These are phyloP conservation scores for Anthophora plumipes DNA, from an alignment of 2,888 invertebrate genomes.

Conservation along the genomic window DNA sequence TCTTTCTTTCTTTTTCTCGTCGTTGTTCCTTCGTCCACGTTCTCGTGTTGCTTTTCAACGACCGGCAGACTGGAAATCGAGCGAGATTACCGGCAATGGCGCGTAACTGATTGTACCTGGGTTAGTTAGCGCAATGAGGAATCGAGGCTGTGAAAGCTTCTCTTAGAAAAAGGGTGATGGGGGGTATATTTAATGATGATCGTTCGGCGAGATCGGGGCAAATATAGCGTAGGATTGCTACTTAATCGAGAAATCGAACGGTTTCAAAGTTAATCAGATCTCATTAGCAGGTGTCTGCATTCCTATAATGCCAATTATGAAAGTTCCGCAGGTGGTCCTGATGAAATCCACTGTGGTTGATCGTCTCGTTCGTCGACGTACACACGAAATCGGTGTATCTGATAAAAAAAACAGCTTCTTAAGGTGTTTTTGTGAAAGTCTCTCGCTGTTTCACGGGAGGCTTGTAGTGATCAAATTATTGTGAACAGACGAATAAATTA, in stretches of 20 bases:
- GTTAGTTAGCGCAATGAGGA: slow-evolving; percentile 22
- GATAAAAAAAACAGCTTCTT: neutral
- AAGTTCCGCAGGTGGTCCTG: neutral
- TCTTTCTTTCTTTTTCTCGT: neutral
- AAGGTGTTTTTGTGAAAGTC: neutral
- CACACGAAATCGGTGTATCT: neutral
- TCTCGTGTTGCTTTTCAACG: slow-evolving; percentile 19
- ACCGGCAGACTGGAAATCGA: slow-evolving; percentile 29
- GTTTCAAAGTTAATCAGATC: slow-evolving; percentile 15
- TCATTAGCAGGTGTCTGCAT: slow-evolving; percentile 33
- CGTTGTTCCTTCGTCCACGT: neutral
- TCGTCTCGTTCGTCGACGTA: neutral
- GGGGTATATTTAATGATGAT: slow-evolving; percentile 2
- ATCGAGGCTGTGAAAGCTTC: neutral
- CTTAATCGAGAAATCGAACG: slow-evolving; percentile 8
- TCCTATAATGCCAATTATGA: slow-evolving; percentile 34
- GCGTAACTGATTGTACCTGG: slow-evolving; percentile 36
- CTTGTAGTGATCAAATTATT: too few relatives aligned
- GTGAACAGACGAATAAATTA: too few relatives aligned
- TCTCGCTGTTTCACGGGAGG: neutral
- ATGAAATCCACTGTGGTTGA: neutral
- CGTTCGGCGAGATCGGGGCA: neutral
- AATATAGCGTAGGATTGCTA: neutral
- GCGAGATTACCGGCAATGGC: slow-evolving; percentile 33
- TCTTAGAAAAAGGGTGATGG: neutral